Evolutionary conservation across 1,140 invertebrate genomes (phyloP).

Genomic region (Acromyrmex heyeri): DNA sequence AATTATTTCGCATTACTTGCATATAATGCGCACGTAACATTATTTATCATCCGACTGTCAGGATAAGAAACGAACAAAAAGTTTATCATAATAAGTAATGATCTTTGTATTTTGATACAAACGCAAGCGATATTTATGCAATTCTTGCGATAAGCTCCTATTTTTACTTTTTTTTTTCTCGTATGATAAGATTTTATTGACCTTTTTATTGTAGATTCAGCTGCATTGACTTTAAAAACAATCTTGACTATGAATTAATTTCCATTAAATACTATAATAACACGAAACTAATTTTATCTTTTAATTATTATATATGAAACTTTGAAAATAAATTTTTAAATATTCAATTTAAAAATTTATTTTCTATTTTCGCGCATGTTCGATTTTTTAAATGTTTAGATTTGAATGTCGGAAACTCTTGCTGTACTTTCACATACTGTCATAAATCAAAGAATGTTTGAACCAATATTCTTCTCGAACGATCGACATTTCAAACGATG

Average conservation of each 20-base stretch:
- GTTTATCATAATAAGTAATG: conserved; percentile 29
- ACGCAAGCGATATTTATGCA: conserved; percentile 26
- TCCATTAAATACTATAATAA: background rate
- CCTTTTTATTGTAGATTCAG: no score
- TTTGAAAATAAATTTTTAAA: background rate
- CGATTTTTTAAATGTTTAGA: background rate
- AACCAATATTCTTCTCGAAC: conserved; percentile 16
- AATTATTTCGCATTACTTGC: conserved; percentile 59
- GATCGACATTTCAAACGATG: conserved; percentile 25
- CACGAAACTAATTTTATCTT: background rate
- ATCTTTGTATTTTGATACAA: conserved; percentile 7
- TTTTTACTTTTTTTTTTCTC: background rate
- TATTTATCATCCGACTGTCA: conserved; percentile 43
- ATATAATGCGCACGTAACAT: conserved; percentile 50
- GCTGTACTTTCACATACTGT: background rate
- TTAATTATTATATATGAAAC: background rate
- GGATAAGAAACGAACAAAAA: conserved; percentile 8
- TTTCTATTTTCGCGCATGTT: background rate
- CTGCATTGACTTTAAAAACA: background rate
- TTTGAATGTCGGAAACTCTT: background rate
- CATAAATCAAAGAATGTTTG: conserved; percentile 26
- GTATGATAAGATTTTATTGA: conserved; percentile 8
- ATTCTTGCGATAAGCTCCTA: background rate
- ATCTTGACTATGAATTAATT: background rate
- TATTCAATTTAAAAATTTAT: background rate